phyloP scores from a whole-genome alignment of 2,113 vertebrate genomes.

The Entelurus aequoreus region DNA sequence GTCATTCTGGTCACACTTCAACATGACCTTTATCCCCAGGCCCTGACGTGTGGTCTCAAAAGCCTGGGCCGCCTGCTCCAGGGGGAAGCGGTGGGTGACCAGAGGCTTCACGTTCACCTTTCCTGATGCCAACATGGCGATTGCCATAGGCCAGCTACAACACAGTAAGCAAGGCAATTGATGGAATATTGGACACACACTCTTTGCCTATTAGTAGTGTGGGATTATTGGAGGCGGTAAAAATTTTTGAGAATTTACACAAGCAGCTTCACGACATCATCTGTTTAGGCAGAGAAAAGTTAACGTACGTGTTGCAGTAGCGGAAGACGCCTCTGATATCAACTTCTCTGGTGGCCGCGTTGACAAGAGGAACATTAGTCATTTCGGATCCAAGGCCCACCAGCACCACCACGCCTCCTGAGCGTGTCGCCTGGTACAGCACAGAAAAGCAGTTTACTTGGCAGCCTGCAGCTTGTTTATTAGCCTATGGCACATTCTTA shows the following conservation, averaged over 20 bases:
- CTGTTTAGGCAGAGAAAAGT: not conserved
- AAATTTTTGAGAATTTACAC: not conserved
- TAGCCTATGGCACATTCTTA: not conserved
- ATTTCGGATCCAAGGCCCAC: conserved; percentile 84
- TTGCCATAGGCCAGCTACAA: conserved; percentile 91
- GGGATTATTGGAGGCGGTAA: not conserved
- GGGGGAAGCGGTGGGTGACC: conserved; percentile 90
- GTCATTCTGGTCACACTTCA: conserved; percentile 89
- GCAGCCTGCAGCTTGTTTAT: not conserved
- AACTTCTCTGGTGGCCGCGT: conserved; percentile 80
- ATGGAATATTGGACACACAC: not conserved
- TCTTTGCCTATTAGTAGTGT: not conserved
- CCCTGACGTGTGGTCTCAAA: conserved; percentile 86
- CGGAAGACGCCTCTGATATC: conserved; percentile 93
- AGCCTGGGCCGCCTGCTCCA: conserved; percentile 87
- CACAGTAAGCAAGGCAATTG: conserved; percentile 7
- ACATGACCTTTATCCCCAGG: conserved; percentile 89
- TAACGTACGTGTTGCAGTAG: conserved; percentile 89
- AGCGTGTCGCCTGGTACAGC: conserved; percentile 76
- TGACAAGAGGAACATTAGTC: conserved; percentile 78
- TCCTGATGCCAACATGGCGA: conserved; percentile 85
- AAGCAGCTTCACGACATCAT: not conserved
- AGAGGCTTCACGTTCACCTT: conserved; percentile 85
- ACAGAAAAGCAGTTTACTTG: not conserved
- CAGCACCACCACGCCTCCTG: conserved; percentile 86